phyloP scores from a whole-genome alignment of 2,888 invertebrate species.

The Andricus curvator region DNA sequence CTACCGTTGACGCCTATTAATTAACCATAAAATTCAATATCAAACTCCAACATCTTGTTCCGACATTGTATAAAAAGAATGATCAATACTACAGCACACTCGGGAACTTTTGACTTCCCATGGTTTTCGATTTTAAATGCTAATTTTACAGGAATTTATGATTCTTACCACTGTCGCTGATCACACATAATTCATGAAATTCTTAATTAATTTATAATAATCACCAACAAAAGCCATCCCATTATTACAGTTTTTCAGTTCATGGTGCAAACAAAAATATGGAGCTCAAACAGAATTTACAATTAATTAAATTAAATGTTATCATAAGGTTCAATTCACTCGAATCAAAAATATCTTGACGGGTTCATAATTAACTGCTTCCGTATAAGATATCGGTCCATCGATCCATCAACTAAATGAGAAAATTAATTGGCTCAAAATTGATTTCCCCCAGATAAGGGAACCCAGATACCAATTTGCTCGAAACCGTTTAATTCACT shows the following conservation, averaged over 20 bases:
- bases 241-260: too few species aligned
- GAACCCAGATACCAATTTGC: background rate
- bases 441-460: slow-evolving; percentile 45
- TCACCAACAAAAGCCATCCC: too few species aligned
- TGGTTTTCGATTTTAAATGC: too few species aligned
- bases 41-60: background rate
- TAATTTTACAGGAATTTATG: too few species aligned
- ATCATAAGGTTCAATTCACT: background rate
- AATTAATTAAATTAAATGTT: background rate
- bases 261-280: background rate
- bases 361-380: slow-evolving; percentile 57
- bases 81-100: too few species aligned
- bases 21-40: background rate
- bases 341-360: slow-evolving; percentile 1
- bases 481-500: background rate
- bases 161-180: too few species aligned
- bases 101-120: too few species aligned
- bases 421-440: slow-evolving; percentile 60
- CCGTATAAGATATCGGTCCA: slow-evolving; percentile 56
- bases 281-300: background rate
- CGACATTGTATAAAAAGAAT: background rate
- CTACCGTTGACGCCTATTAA: slow-evolving; percentile 1
- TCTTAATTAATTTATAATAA: too few species aligned
- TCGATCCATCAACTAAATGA: slow-evolving; percentile 57
- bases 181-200: too few species aligned